Conservation (phyloP, 2,113 vertebrate genomes). For the Colistium nudipinnis region DNA sequence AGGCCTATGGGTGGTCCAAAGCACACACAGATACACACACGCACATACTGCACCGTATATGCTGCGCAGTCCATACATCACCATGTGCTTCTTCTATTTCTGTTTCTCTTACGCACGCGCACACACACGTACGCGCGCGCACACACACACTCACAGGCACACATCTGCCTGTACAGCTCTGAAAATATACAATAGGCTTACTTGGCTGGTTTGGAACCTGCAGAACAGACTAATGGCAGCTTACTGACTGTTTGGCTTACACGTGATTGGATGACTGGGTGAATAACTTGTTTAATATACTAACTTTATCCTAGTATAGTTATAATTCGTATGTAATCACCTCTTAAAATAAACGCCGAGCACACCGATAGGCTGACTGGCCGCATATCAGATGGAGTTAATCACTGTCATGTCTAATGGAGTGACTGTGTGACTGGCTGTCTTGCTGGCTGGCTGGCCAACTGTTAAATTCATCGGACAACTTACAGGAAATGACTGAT, state of each 20-base stretch:
- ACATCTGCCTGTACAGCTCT: constrained; percentile 55
- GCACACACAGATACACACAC: constrained; percentile 36
- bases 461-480: background rate
- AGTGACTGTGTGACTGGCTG: background rate
- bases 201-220: constrained; percentile 26
- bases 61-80: constrained; percentile 24
- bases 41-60: constrained; percentile 21
- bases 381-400: background rate
- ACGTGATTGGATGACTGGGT: constrained; percentile 1
- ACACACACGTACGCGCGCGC: background rate
- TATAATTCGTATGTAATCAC: background rate
- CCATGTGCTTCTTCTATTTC: constrained; percentile 21
- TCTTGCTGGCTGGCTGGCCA: background rate
- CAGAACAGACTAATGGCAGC: background rate
- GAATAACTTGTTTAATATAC: background rate
- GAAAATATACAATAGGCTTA: constrained; percentile 72
- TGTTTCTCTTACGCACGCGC: constrained; percentile 17
- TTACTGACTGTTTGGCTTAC: background rate
- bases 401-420: background rate
- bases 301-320: background rate
- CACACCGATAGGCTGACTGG: background rate
- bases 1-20: constrained; percentile 73
- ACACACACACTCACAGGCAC: constrained; percentile 24
- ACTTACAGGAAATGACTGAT: background rate
- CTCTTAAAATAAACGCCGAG: background rate